Percentiles rank a stretch among this genome's conserved stretches.
phyloP scores from a whole-genome alignment of 2,113 vertebrate genomes.

The Morone chrysops region DNA sequence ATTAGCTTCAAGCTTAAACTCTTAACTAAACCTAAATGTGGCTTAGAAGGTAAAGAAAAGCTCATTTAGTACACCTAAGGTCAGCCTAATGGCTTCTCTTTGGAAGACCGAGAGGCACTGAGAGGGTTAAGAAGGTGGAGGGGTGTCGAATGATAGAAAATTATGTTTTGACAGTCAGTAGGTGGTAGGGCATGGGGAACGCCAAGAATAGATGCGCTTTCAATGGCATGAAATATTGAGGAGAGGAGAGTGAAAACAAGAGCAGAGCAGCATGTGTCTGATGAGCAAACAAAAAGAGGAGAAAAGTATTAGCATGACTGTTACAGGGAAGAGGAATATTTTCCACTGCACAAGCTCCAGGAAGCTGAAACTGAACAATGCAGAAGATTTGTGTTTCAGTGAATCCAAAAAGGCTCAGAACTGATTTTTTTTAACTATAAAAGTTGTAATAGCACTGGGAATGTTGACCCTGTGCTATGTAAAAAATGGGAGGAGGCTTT shows the following conservation, averaged over 20 bases:
- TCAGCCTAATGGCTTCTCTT: slow-evolving; percentile 38
- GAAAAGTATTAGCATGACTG: slow-evolving; percentile 62
- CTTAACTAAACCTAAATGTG: slow-evolving; percentile 12
- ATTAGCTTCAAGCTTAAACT: neutral
- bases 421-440: neutral
- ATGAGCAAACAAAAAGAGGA: slow-evolving; percentile 70
- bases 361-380: slow-evolving; percentile 18
- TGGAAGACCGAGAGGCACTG: slow-evolving; percentile 31
- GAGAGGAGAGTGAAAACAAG: slow-evolving; percentile 69
- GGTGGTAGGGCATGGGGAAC: slow-evolving; percentile 62
- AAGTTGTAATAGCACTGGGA: neutral
- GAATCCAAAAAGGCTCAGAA: neutral
- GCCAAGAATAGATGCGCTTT: slow-evolving; percentile 78
- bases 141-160: slow-evolving; percentile 69
- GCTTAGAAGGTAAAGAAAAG: neutral
- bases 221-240: slow-evolving; percentile 81
- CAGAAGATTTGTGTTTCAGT: neutral
- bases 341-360: slow-evolving; percentile 14
- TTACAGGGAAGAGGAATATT: slow-evolving; percentile 39
- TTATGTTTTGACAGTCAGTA: slow-evolving; percentile 76
- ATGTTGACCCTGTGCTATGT: slow-evolving; percentile 1
- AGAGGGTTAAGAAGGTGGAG: slow-evolving; percentile 48
- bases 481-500: neutral
- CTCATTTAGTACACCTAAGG: neutral
- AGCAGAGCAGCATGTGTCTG: slow-evolving; percentile 73